Percentiles rank a stretch among this genome's conserved stretches.
Evolutionary conservation across 2,113 vertebrate species (phyloP).

Genomic region (Tychaedon coryphoeus): DNA sequence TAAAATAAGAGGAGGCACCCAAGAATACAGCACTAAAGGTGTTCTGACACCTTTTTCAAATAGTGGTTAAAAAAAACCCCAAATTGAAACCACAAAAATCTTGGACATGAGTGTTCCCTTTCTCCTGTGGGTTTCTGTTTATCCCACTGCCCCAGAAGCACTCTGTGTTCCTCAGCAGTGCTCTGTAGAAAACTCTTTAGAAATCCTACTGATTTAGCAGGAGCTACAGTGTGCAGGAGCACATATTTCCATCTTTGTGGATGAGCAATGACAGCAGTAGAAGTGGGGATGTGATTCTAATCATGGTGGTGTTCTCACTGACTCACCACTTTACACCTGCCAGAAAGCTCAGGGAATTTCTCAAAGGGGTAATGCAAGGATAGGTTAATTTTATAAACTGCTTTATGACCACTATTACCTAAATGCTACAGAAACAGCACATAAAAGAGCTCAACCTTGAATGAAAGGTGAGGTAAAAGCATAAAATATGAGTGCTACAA

Average conservation of each 20-base stretch:
- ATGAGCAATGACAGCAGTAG: not conserved
- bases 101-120: not conserved
- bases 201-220: not conserved
- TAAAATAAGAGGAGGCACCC: not conserved
- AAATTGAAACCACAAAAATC: not conserved
- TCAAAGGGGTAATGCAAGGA: not conserved
- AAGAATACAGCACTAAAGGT: not conserved
- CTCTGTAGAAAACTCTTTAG: not conserved
- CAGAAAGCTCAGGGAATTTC: not conserved
- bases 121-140: not conserved
- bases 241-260: not conserved
- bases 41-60: not conserved
- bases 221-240: not conserved
- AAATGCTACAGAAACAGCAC: not conserved
- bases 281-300: not conserved
- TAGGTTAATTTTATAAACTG: not conserved
- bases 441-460: not conserved
- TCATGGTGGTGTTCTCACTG: not conserved
- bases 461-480: not conserved
- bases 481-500: not conserved
- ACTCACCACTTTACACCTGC: not conserved
- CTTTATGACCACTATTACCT: not conserved
- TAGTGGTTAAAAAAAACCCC: fast-evolving
- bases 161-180: not conserved
- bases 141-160: not conserved